A percentile compares a stretch with the other conserved stretches of the same genome.
phyloP scores from a whole-genome alignment of 1,140 invertebrate species.

The Caenorhabditis latens region DNA sequence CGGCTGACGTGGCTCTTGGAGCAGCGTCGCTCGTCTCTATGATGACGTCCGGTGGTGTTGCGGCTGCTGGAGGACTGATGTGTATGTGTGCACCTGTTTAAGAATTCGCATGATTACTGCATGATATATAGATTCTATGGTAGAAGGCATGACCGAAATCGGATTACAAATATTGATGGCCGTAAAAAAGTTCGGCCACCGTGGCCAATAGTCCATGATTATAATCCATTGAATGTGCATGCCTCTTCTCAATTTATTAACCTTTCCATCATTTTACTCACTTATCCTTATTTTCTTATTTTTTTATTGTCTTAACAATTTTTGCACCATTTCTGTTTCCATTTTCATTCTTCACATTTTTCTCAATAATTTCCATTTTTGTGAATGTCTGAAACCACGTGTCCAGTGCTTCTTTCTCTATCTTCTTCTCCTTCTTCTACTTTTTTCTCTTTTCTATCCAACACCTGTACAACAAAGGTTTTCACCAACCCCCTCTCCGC shows the following conservation, averaged over 20 bases:
- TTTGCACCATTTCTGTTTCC: too few species aligned
- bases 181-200: too few species aligned
- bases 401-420: neutral
- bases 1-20: conserved; percentile 40
- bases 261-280: neutral
- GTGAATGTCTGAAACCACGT: neutral
- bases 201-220: too few species aligned
- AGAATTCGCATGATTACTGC: neutral
- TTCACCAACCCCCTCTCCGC: neutral
- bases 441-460: neutral
- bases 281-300: neutral
- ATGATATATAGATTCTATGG: too few species aligned
- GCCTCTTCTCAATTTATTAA: too few species aligned
- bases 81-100: conserved; percentile 22
- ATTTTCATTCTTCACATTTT: neutral
- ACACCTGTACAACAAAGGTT: neutral
- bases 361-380: neutral
- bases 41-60: conserved; percentile 41
- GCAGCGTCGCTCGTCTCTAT: conserved; percentile 65
- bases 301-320: too few species aligned
- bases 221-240: too few species aligned
- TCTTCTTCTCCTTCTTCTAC: neutral
- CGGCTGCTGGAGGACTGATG: neutral
- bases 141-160: too few species aligned
- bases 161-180: too few species aligned